Conservation (phyloP, 2,113 vertebrate species). For the Neogobius melanostomus region DNA sequence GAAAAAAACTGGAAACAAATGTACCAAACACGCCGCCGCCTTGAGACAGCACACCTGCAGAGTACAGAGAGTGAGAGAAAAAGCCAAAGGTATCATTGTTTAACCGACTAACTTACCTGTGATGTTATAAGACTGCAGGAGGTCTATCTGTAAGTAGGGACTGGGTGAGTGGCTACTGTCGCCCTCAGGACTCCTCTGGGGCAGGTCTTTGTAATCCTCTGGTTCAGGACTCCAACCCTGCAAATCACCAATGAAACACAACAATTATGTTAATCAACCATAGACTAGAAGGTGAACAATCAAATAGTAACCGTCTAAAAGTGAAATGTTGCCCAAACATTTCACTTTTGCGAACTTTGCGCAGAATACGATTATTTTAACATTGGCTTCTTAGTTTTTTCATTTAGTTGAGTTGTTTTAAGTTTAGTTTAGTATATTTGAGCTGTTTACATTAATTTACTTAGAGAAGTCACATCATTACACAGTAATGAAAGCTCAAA, state of each 20-base stretch:
- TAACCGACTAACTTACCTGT: conserved; percentile 74
- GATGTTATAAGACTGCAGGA: conserved; percentile 78
- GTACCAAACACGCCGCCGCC: conserved; percentile 71
- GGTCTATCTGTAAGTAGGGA: conserved; percentile 81
- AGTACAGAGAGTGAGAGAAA: background rate
- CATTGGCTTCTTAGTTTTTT: too few relatives aligned
- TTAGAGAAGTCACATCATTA: too few relatives aligned
- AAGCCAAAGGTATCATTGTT: background rate
- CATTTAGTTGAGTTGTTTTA: too few relatives aligned
- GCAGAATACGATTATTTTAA: too few relatives aligned
- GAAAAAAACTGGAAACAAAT: conserved; percentile 78
- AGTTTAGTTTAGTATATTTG: too few relatives aligned
- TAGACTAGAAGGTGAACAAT: too few relatives aligned
- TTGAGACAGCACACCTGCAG: conserved; percentile 80
- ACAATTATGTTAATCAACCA: background rate
- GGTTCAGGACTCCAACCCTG: conserved; percentile 80
- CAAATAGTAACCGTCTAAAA: too few relatives aligned
- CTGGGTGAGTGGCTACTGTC: conserved; percentile 51
- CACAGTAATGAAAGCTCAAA: too few relatives aligned
- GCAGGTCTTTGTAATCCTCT: conserved; percentile 61
- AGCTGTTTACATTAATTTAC: too few relatives aligned
- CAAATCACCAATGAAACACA: background rate
- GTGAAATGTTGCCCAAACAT: too few relatives aligned
- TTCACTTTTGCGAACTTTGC: too few relatives aligned
- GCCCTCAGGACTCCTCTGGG: conserved; percentile 58